Percentiles rank a stretch among this genome's conserved stretches.
Evolutionary conservation across 1,140 invertebrate genomes (phyloP).

Genomic region (Thaumetopoea pityocampa): DNA sequence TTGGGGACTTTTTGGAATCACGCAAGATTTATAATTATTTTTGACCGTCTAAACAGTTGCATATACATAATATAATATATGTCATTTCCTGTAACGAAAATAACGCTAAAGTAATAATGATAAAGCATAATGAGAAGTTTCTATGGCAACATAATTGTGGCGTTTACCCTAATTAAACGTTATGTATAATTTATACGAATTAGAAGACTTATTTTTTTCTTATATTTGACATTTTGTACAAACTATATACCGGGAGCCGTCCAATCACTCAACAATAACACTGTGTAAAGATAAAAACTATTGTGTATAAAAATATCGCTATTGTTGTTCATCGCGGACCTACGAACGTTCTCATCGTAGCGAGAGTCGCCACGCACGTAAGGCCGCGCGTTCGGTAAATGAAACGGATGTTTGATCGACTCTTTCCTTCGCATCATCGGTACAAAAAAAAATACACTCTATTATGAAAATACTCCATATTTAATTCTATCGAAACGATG

Average conservation of each 20-base stretch:
- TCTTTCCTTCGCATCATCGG: constrained; percentile 33
- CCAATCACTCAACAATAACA: constrained; percentile 70
- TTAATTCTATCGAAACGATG: constrained; percentile 38
- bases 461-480: constrained; percentile 62
- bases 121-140: constrained; percentile 1
- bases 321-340: constrained; percentile 50
- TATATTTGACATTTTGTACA: constrained; percentile 64
- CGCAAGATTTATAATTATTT: not conserved
- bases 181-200: constrained; percentile 40
- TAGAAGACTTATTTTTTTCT: constrained; percentile 55
- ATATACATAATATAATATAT: too few relatives aligned
- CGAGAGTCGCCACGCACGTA: constrained; percentile 14
- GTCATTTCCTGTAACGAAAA: too few relatives aligned
- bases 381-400: constrained; percentile 40
- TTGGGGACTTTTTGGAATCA: too few relatives aligned
- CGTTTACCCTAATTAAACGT: constrained; percentile 28
- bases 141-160: constrained; percentile 22
- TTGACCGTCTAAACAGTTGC: too few relatives aligned
- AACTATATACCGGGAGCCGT: constrained; percentile 71
- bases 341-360: constrained; percentile 22
- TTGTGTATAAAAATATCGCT: constrained; percentile 74
- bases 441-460: constrained; percentile 66
- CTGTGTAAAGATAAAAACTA: constrained; percentile 73
- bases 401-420: constrained; percentile 48
- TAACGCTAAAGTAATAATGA: too few relatives aligned